Evolutionary conservation across 1,140 invertebrate species (phyloP).

Genomic region (Sweltsa coloradensis): DNA sequence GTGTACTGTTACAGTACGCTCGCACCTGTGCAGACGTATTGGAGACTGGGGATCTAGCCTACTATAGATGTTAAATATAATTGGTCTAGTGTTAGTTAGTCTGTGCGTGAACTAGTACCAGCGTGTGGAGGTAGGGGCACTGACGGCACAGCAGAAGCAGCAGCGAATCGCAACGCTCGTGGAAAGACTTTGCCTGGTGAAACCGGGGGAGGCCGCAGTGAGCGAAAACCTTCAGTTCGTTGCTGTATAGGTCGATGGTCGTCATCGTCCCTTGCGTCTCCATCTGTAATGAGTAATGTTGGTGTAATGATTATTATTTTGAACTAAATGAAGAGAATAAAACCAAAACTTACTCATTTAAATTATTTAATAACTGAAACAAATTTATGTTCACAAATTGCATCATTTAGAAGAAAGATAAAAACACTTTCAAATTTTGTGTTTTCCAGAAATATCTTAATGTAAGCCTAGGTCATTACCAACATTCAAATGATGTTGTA

Average conservation of each 20-base stretch:
- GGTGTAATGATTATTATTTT: no score
- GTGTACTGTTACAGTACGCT: no score
- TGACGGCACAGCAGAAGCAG: conserved; percentile 44
- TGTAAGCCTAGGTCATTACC: no score
- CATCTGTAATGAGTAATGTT: no score
- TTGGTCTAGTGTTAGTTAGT: no score
- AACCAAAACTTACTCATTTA: conserved; percentile 1
- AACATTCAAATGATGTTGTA: no score
- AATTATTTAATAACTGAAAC: conserved; percentile 6
- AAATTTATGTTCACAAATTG: conserved; percentile 24
- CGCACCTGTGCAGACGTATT: no score
- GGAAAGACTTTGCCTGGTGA: conserved; percentile 43
- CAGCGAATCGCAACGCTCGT: conserved; percentile 47
- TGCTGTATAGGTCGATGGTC: conserved; percentile 42
- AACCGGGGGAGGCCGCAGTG: conserved; percentile 49
- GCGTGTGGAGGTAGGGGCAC: conserved; percentile 47
- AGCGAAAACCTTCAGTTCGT: conserved; percentile 40
- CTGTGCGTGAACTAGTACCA: conserved; percentile 38
- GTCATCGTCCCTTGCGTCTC: conserved; percentile 33
- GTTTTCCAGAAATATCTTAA: no score
- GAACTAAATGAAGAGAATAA: conserved; percentile 8
- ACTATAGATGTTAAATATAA: no score
- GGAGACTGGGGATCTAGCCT: no score
- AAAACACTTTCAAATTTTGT: no score
- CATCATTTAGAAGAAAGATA: no score